Base-by-base conservation (phyloP, 1,140 invertebrate genomes). In the Halictus rubicundus region DNA sequence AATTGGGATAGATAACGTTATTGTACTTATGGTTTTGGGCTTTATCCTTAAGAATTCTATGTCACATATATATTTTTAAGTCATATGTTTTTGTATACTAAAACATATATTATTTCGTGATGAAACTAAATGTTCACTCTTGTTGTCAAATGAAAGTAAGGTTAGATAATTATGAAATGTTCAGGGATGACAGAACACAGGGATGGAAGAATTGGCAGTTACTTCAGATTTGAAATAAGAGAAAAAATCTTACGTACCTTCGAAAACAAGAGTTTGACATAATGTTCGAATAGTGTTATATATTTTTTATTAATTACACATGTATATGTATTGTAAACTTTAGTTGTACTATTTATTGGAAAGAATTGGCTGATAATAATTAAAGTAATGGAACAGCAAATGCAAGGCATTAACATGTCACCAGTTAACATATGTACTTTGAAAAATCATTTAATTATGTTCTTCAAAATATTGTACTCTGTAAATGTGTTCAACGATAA, bases 401-500 rank as follows among this genome's bases (percentile, higher is more conserved):
- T 59, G 46, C 2, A 42, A 64, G 39, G 23, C 54, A 27, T 61
- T 61, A 25, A n/a, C 19, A 42, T 14, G 59, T 32, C 10, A 23
- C 7, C 19, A 39, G 0, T 23, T 74, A 21, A 72, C 23, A 21
- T 42, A n/a, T n/a, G n/a, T n/a, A 6, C 16, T 14, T 59, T 42
- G 9, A 21, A 21, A 60, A 7, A 60, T 12, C 14, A 25, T 71
- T 19, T 60, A 42, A 25, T 14, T 32, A 5, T 27, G 27, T 57
- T 74, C 16, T 5, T 32, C n/a, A 21, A 49, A 52, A 63, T 5
- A 49, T 1, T 46, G 14, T 42, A 21, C 60, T 76, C 21, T 69
- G 37, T 76, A 68, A 76, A 76, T 68, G 64, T 76, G 73, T 76
- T 76, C 64, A 76, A 46, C 3, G 52, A 32, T 10, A 68, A 42